Evolutionary conservation across 2,113 vertebrate genomes (phyloP), one percentile per base, ranked within the genome.

Genomic region (Sebastes schlegelii): DNA sequence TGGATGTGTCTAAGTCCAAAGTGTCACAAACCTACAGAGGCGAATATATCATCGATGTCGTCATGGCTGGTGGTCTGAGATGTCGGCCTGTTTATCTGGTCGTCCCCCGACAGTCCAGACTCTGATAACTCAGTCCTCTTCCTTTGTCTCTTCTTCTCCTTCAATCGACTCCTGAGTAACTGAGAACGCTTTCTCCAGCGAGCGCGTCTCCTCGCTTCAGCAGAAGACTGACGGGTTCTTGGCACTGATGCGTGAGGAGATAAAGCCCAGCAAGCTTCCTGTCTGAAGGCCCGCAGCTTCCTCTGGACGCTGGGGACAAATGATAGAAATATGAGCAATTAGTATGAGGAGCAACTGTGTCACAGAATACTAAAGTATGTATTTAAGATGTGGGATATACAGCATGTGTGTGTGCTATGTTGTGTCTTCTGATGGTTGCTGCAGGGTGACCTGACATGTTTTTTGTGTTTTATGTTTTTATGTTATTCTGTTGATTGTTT

Each of bases 41-140:
- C 83, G 87, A 96, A 96, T 74, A 96, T 96, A 68, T 95, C 88
- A 93, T 96, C 95, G 7, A 96, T 96, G 70, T 95, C 95, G 79
- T 94, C 79, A 0, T 21, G 46, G 0, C 11, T 12, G 4, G 62
- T 2, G 60, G 79, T 68, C 62, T 26, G 52, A 45, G 54, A n/a
- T 5, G 70, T 16, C 4, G 3, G 14, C 48, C 8, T 0, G 19
- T 62, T 63, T 63, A 26, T 60, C 2, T 16, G 63, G 7, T 51
- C 4, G 0, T 60, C 49, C n/a, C 34, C 12, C 13, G 49, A 48
- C 8, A 34, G 57, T 49, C 2, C 17, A 57, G 49, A 52, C 43
- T 7, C 23, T 1, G 65, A 14, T 7, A 62, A 11, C 49, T 42
- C 57, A 1, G 21, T 42, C 11, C 4, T 12, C n/a, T 61, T 85